Evolutionary conservation across 2,113 vertebrate species (phyloP).

Genomic region (Aphyosemion australe): DNA sequence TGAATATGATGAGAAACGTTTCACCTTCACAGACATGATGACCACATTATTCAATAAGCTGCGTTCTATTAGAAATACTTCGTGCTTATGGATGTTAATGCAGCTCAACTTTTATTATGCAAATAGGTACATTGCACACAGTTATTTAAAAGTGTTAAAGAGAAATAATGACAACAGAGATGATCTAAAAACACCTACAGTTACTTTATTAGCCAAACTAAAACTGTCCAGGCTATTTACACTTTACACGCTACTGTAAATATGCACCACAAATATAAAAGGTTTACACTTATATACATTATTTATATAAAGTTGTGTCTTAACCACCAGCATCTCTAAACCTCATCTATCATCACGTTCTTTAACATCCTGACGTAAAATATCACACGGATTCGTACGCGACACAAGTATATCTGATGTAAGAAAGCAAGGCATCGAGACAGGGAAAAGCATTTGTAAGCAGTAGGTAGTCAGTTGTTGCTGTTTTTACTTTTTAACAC

Average conservation of each 20-base stretch:
- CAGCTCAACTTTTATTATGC: too few relatives aligned
- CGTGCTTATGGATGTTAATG: too few relatives aligned
- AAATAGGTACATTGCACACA: too few relatives aligned
- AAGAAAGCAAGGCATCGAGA: constrained; percentile 15
- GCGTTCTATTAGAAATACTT: too few relatives aligned
- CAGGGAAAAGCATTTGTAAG: constrained; percentile 37
- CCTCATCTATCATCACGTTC: constrained; percentile 41
- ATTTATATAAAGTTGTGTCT: constrained; percentile 71
- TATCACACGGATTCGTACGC: constrained; percentile 22
- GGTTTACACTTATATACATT: constrained; percentile 80
- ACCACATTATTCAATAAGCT: too few relatives aligned
- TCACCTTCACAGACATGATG: too few relatives aligned
- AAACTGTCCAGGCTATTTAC: constrained; percentile 82
- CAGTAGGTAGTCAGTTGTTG: constrained; percentile 62
- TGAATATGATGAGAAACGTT: too few relatives aligned
- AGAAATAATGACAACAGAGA: constrained; percentile 43
- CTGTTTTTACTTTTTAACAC: constrained; percentile 33
- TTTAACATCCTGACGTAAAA: constrained; percentile 40
- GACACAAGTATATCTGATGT: constrained; percentile 32
- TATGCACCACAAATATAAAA: constrained; percentile 78
- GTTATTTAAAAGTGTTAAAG: background rate
- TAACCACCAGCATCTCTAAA: constrained; percentile 56
- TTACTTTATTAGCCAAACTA: constrained; percentile 83
- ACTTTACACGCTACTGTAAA: constrained; percentile 79
- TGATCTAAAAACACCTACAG: constrained; percentile 77